Evolutionary conservation across 2,888 invertebrate genomes (phyloP).

Genomic region (Pseudococcus viburni): DNA sequence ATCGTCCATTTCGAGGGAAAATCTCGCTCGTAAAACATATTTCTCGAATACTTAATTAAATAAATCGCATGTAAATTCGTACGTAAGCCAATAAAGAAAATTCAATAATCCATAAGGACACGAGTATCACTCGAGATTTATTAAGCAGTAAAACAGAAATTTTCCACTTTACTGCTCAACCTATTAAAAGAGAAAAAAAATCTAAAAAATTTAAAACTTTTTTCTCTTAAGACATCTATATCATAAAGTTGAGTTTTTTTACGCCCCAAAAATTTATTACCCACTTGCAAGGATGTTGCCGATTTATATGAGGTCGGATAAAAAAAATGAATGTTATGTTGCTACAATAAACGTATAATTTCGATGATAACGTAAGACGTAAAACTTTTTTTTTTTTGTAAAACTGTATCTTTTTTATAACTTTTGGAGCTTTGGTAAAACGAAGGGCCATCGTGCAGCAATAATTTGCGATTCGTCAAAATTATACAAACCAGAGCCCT

Average conservation of each 20-base stretch:
- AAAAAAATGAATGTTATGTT: conserved; percentile 38
- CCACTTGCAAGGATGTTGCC: conserved; percentile 45
- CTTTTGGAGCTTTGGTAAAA: neutral
- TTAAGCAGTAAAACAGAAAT: conserved; percentile 32
- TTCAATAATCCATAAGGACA: conserved; percentile 20
- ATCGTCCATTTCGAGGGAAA: neutral
- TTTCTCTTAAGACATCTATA: conserved; percentile 22
- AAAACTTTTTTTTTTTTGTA: conserved; percentile 46
- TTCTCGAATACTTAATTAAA: conserved; percentile 5
- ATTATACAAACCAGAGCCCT: neutral
- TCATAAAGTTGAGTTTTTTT: conserved; percentile 46
- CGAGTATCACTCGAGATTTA: conserved; percentile 4
- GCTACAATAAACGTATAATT: conserved; percentile 55
- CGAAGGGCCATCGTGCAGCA: neutral
- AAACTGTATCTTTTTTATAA: conserved; percentile 28
- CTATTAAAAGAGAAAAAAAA: conserved; percentile 32
- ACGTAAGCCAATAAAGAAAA: conserved; percentile 5
- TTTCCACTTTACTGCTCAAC: conserved; percentile 29
- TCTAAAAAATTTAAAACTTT: conserved; percentile 36
- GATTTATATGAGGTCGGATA: conserved; percentile 25
- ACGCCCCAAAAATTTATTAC: conserved; percentile 52
- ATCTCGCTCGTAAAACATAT: neutral
- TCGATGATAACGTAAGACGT: conserved; percentile 44
- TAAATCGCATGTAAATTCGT: conserved; percentile 24
- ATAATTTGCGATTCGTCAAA: conserved; percentile 42